Base-by-base conservation (phyloP, 1,140 invertebrate genomes). In the Diachasmimorpha longicaudata region DNA sequence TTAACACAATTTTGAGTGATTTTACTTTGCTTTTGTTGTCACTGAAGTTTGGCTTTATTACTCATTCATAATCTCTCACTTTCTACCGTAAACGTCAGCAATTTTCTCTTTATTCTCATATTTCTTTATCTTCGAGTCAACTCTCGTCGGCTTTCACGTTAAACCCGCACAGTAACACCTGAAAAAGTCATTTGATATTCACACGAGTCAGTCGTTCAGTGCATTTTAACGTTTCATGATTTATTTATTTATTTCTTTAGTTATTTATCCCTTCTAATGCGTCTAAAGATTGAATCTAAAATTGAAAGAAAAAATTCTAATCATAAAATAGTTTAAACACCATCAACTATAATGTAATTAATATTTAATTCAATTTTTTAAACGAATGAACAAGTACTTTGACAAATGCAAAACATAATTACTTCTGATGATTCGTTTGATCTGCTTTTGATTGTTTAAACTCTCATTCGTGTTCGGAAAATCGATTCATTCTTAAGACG, bases 401-500 rank as follows among this genome's bases (percentile, higher is more conserved):
- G 31, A 31, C 31, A 6, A 31, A 31, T 31, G 31, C n/a, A n/a
- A n/a, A 31, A 31, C 2, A 3, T 31, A 31, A 3, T 31, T 31
- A 31, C 6, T 31, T 31, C 2, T 3, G 31, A 31, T 31, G 6
- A 31, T 31, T 6, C 31, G 2, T 31, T 31, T 6, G 31, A 31
- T 31, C 6, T 31, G 31, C 2, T 2, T 31, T 31, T 31, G 6
- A 55, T 25, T 70, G 39, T 16, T 44, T 8, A 37, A 37, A 21
- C 10, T 36, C 52, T 23, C 9, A 37, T 68, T 39, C 13, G 9
- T 69, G 66, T 21, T 37, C 68, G 23, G n/a, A 16, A 52, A 52
- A 25, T 72, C n/a, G 72, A 71, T 78, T 76, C 71, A 36, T 71
- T 78, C 70, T 55, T 16, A 70, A 78, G 71, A 74, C 71, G 71